Evolutionary conservation across 2,113 vertebrate species (phyloP).

Genomic region (Cyprinodon brontotheroides): DNA sequence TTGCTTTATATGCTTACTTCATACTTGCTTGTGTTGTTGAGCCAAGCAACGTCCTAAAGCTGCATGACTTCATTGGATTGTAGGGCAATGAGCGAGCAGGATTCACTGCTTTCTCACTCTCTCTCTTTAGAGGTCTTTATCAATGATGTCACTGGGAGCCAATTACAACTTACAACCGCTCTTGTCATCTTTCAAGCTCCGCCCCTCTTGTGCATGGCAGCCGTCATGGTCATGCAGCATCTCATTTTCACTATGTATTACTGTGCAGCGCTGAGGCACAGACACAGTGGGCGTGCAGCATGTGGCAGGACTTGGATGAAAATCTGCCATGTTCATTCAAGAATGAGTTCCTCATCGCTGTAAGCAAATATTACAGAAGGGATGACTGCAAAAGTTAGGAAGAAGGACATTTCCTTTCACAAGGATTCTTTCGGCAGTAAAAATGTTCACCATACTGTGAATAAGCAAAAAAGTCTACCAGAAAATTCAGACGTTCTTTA

Average conservation of each 20-base stretch:
- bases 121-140: slow-evolving; percentile 41
- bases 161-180: slow-evolving; percentile 65
- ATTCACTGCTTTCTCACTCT: slow-evolving; percentile 43
- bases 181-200: slow-evolving; percentile 55
- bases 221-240: slow-evolving; percentile 65
- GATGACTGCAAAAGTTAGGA: neutral
- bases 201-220: slow-evolving; percentile 61
- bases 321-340: slow-evolving; percentile 31
- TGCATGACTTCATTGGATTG: slow-evolving; percentile 1
- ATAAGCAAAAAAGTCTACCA: neutral
- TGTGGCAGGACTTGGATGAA: slow-evolving; percentile 37
- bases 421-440: neutral
- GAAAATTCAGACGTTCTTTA: neutral
- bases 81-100: slow-evolving; percentile 14
- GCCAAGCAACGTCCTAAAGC: neutral
- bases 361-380: slow-evolving; percentile 16
- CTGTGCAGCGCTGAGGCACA: slow-evolving; percentile 47
- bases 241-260: slow-evolving; percentile 63
- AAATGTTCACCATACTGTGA: neutral
- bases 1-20: neutral
- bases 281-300: slow-evolving; percentile 24
- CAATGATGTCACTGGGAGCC: slow-evolving; percentile 83
- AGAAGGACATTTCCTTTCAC: slow-evolving; percentile 7
- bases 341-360: slow-evolving; percentile 28
- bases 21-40: neutral